phyloP scores from a whole-genome alignment of 53 echinoderm and acorn worm genomes.

The Holothuria scabra region DNA sequence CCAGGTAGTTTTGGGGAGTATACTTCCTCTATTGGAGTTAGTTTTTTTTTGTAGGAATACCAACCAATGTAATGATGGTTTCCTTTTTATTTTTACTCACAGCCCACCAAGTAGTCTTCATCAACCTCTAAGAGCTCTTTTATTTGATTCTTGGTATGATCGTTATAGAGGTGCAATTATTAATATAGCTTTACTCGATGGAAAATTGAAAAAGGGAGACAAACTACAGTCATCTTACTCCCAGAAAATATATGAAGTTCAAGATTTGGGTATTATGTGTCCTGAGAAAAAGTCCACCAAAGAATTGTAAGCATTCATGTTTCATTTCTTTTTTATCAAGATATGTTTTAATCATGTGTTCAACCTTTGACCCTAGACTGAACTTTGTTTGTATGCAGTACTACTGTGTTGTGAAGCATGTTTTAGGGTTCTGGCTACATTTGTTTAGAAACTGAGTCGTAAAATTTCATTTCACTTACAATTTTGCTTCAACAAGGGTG shows the following conservation, averaged over 20 bases:
- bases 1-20: no score
- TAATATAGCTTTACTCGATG: conserved; percentile 81
- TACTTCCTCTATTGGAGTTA: no score
- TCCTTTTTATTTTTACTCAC: background rate
- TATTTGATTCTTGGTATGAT: conserved; percentile 95
- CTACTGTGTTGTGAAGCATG: no score
- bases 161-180: conserved; percentile 85
- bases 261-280: conserved; percentile 91
- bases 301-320: conserved; percentile 47
- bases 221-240: conserved; percentile 80
- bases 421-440: no score
- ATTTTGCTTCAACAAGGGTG: no score
- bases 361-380: no score
- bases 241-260: conserved; percentile 79
- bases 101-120: conserved; percentile 67
- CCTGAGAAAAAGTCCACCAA: conserved; percentile 69
- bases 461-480: no score
- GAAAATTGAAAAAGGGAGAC: conserved; percentile 80
- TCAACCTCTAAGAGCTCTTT: conserved; percentile 70
- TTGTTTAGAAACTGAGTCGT: no score
- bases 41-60: no score
- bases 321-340: background rate
- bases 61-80: background rate
- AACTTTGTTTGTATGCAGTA: no score
- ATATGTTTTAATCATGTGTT: no score